phyloP scores from a whole-genome alignment of 2,797 vertebrate species.

The Spheniscus humboldti region DNA sequence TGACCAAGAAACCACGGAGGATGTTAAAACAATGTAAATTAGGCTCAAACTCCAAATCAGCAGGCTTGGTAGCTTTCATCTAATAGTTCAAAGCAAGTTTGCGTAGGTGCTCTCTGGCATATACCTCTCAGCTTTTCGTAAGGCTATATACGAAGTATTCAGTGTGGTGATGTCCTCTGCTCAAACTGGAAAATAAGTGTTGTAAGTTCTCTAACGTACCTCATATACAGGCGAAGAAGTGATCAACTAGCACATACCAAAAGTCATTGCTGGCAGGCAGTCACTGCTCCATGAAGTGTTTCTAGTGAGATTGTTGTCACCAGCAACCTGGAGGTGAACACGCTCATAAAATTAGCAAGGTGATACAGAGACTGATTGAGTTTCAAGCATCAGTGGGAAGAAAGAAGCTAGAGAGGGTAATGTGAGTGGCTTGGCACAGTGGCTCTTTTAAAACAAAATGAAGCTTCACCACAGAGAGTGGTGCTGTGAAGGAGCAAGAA shows the following conservation, averaged over 20 bases:
- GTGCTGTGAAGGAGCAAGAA: neutral
- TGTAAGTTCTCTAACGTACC: neutral
- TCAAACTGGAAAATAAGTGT: neutral
- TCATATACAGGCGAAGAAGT: neutral
- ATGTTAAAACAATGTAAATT: neutral
- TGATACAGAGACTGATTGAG: neutral
- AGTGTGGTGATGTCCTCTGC: neutral
- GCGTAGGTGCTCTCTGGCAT: neutral
- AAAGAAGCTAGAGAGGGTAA: neutral
- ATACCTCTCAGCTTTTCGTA: neutral
- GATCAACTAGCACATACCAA: accelerated
- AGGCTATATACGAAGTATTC: neutral
- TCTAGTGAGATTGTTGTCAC: neutral
- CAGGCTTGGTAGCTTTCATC: neutral
- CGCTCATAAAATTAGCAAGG: neutral
- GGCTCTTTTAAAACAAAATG: neutral
- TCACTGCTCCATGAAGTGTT: neutral
- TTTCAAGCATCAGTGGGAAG: neutral
- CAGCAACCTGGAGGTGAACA: neutral
- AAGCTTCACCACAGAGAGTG: neutral
- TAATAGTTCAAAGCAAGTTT: neutral
- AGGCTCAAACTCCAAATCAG: neutral
- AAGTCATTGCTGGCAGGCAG: neutral
- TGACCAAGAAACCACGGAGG: neutral
- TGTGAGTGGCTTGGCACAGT: neutral